A percentile compares a stretch with the other conserved stretches of the same genome.
Conservation (phyloP, 2,797 vertebrate species). For the Neomorphus geoffroyi region DNA sequence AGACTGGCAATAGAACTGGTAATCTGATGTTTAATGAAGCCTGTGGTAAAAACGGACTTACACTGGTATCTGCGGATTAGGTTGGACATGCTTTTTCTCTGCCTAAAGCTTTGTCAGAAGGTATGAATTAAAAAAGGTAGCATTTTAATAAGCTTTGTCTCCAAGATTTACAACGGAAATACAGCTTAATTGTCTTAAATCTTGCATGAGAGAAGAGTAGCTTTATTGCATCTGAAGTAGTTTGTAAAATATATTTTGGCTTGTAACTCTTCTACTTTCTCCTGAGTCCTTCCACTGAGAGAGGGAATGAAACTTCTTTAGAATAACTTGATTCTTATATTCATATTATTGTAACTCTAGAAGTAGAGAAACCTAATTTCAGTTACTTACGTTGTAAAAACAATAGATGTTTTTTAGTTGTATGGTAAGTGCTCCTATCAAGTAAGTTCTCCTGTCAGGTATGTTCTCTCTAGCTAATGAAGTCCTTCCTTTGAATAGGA, state of each 20-base stretch:
- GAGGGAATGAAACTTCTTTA: neutral
- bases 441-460: neutral
- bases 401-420: neutral
- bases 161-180: neutral
- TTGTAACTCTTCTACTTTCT: neutral
- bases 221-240: neutral
- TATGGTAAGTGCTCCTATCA: neutral
- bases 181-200: neutral
- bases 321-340: neutral
- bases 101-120: neutral
- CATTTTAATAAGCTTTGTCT: neutral
- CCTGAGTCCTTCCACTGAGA: neutral
- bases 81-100: neutral
- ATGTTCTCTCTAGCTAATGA: neutral
- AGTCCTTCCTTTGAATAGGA: constrained; percentile 76
- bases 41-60: neutral
- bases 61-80: neutral
- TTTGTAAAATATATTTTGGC: neutral
- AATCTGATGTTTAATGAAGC: neutral
- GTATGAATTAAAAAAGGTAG: neutral
- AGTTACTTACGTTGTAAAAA: neutral
- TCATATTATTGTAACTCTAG: neutral
- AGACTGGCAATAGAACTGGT: neutral
- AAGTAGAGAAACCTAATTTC: neutral
- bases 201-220: neutral